A percentile compares a stretch with the other conserved stretches of the same genome.
phyloP scores from a whole-genome alignment of 2,113 vertebrate species.

The Myotis lucifugus region DNA sequence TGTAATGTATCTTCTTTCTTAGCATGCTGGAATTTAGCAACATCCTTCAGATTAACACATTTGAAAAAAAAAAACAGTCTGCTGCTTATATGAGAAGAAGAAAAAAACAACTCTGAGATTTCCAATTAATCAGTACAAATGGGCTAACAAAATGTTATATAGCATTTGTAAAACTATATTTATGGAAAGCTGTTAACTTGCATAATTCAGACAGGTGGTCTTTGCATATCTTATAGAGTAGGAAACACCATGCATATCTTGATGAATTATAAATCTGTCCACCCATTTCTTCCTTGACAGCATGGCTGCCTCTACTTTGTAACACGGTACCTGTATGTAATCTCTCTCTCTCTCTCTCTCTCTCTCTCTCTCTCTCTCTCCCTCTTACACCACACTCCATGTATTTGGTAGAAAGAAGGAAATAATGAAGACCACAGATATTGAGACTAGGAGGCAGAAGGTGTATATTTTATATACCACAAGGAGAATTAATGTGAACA shows the following conservation, averaged over 20 bases:
- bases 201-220: background rate
- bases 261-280: background rate
- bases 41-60: background rate
- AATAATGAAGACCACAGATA: background rate
- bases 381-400: too few relatives aligned
- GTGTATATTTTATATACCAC: background rate
- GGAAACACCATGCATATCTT: background rate
- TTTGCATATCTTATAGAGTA: background rate
- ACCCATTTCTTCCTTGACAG: background rate
- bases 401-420: background rate
- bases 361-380: too few relatives aligned
- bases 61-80: background rate
- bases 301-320: background rate
- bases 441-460: background rate
- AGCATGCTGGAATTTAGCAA: background rate
- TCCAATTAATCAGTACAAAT: background rate
- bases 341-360: too few relatives aligned
- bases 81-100: background rate
- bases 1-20: background rate
- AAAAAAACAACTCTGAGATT: background rate
- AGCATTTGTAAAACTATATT: background rate
- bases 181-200: background rate
- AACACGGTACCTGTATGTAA: too few relatives aligned
- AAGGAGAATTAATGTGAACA: background rate
- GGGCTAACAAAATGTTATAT: background rate